phyloP scores from a whole-genome alignment of 1,140 invertebrate genomes.

The Holcopasites calliopsidis region DNA sequence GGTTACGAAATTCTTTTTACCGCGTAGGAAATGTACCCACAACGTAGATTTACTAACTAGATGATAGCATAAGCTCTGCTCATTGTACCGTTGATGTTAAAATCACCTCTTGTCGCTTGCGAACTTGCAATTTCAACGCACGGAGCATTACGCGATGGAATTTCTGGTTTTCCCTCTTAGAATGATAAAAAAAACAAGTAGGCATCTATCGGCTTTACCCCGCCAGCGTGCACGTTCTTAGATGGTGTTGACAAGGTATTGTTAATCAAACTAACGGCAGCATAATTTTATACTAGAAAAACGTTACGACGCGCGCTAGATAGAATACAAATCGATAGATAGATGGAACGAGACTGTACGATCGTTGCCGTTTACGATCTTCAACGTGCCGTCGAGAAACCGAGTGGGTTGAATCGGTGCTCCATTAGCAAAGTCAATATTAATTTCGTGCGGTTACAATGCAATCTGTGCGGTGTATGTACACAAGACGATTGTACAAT shows the following conservation, averaged over 20 bases:
- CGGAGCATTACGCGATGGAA: too few relatives aligned
- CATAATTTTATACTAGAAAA: constrained; percentile 30
- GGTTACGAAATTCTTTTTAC: background rate
- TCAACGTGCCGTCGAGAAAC: background rate
- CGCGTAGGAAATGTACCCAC: background rate
- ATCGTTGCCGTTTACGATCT: background rate
- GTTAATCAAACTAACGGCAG: background rate
- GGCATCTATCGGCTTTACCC: background rate
- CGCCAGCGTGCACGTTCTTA: too few relatives aligned
- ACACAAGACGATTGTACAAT: background rate
- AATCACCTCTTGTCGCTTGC: background rate
- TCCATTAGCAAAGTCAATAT: background rate
- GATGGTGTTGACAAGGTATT: background rate
- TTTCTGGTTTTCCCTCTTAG: background rate
- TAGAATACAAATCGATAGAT: too few relatives aligned
- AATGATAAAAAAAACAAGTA: background rate
- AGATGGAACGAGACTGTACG: too few relatives aligned
- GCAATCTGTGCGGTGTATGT: background rate
- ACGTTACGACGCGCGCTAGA: too few relatives aligned
- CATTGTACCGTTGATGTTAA: background rate
- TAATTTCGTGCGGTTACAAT: constrained; percentile 8
- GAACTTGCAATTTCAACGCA: too few relatives aligned
- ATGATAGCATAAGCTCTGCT: background rate
- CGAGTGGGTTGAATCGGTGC: background rate
- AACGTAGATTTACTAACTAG: background rate